Conservation (phyloP, 35 echinoderm and acorn worm species). For the Acanthaster planci region DNA sequence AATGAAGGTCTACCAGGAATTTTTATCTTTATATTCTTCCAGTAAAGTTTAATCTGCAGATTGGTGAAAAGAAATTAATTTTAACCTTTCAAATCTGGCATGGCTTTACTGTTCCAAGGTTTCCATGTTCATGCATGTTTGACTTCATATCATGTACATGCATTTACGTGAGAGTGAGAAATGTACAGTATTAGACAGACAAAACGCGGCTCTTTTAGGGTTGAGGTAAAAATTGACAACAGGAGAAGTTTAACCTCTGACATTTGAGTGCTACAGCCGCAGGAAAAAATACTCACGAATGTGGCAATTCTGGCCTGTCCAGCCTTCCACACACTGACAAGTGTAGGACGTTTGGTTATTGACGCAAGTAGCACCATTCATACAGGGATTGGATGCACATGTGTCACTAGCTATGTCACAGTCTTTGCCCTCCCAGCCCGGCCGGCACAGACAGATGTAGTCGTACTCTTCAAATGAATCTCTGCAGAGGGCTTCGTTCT, state of each 20-base stretch:
- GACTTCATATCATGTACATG: too few relatives aligned
- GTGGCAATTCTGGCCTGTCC: conserved; percentile 50
- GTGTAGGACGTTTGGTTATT: conserved; percentile 59
- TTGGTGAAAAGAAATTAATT: too few relatives aligned
- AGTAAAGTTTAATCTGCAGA: too few relatives aligned
- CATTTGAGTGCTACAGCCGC: not conserved
- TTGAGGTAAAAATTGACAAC: not conserved
- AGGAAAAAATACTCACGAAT: not conserved
- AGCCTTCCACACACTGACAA: conserved; percentile 39
- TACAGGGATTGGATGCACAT: conserved; percentile 36
- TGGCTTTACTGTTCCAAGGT: too few relatives aligned
- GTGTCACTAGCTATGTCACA: conserved; percentile 20
- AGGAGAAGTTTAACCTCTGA: not conserved
- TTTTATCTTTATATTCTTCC: too few relatives aligned
- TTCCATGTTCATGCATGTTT: too few relatives aligned
- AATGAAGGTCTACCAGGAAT: too few relatives aligned
- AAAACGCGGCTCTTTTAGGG: not conserved
- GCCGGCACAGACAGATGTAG: conserved; percentile 39
- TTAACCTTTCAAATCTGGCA: too few relatives aligned
- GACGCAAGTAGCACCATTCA: conserved; percentile 56
- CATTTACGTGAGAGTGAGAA: too few relatives aligned
- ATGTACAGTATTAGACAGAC: too few relatives aligned
- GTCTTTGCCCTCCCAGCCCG: conserved; percentile 45
- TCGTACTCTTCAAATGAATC: not conserved
- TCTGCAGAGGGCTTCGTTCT: conserved; percentile 41